Conservation (phyloP, 2,797 vertebrate species). For the Agapornis canus region DNA sequence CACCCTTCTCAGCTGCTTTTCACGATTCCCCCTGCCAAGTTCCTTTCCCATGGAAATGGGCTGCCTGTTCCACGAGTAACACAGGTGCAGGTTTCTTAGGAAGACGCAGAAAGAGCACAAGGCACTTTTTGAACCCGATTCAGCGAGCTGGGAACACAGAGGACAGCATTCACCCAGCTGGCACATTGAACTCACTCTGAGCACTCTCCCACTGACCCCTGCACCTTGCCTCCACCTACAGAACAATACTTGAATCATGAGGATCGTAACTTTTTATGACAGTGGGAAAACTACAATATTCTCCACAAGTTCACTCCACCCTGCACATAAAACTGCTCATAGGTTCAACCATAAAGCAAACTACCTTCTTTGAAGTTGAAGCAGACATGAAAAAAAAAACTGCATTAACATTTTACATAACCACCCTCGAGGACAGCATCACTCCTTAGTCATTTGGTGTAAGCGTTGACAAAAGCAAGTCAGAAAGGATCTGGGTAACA, state of each 20-base stretch:
- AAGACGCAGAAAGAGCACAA: constrained; percentile 24
- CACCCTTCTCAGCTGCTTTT: background rate
- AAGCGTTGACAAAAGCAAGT: background rate
- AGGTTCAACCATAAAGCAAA: constrained; percentile 46
- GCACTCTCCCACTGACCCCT: background rate
- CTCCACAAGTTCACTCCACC: constrained; percentile 31
- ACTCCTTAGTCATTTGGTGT: background rate
- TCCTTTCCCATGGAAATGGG: constrained; percentile 58
- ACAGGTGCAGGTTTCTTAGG: constrained; percentile 49
- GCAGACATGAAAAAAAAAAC: background rate
- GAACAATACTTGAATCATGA: background rate
- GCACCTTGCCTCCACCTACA: constrained; percentile 15
- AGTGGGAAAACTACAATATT: constrained; percentile 51
- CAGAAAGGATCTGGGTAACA: background rate
- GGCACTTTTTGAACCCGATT: constrained; percentile 14
- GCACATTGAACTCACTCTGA: background rate
- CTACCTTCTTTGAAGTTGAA: constrained; percentile 11
- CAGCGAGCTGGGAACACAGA: constrained; percentile 16
- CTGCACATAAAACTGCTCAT: constrained; percentile 52
- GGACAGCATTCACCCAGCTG: background rate
- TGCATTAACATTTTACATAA: background rate
- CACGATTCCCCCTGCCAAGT: constrained; percentile 29
- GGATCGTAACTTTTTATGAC: constrained; percentile 58
- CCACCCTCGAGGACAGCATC: background rate
- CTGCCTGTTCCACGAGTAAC: background rate